Conservation (phyloP, 1,140 invertebrate species). For the Eurosta solidaginis region DNA sequence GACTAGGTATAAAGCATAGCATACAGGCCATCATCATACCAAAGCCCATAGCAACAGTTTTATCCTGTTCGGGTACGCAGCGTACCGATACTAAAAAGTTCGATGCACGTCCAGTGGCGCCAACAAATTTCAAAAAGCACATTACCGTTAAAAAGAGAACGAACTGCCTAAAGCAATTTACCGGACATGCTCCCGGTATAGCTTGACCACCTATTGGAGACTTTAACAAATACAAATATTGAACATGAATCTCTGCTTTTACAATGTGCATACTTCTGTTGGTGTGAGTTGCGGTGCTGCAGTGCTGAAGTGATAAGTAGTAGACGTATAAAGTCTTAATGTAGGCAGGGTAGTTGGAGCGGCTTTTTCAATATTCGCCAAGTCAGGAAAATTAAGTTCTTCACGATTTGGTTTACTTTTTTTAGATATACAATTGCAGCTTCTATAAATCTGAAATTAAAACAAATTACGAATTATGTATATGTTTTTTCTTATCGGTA, state of each 20-base stretch:
- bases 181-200: conserved; percentile 66
- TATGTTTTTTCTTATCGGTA: no score
- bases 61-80: conserved; percentile 72
- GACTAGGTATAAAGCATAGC: conserved; percentile 71
- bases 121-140: conserved; percentile 69
- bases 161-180: conserved; percentile 69
- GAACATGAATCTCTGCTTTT: no score
- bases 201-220: conserved; percentile 54
- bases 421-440: background rate
- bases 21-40: conserved; percentile 68
- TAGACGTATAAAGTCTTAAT: no score
- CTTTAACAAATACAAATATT: background rate
- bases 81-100: conserved; percentile 71
- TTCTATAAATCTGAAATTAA: background rate
- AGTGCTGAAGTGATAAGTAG: no score
- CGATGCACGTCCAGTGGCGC: conserved; percentile 69
- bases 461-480: no score
- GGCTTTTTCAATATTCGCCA: no score
- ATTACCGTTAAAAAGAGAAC: conserved; percentile 69
- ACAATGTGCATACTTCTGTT: no score
- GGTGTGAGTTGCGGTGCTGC: no score
- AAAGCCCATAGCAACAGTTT: conserved; percentile 71
- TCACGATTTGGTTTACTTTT: no score
- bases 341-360: no score
- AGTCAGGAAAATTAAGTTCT: no score